Base-by-base conservation (phyloP, 92 coral and sea anemone species). In the Zoanthus sansibaricus region DNA sequence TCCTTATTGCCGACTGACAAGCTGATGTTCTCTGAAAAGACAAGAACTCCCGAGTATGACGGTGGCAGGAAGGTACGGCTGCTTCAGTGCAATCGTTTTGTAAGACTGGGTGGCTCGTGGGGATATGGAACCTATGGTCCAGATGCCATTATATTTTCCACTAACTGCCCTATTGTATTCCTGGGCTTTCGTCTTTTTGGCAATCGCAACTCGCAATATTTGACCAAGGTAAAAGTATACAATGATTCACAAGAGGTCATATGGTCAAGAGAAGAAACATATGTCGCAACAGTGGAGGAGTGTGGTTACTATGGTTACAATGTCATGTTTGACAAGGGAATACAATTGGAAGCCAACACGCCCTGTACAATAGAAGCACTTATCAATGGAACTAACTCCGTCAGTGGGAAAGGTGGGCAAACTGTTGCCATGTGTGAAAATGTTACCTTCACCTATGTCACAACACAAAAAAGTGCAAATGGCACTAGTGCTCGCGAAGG, bases 111-210 rank as follows among this genome's bases (percentile, higher is more conserved):
- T 12, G 84, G 84, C 6, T 79, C 84, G 17, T 79, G 84, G 84
- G 84, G 84, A 3, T 79, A 79, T 42, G 84, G 84, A 0, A 79
- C 84, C 11, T 79, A 79, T 64, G 84, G 84, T 20, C 84, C 84
- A 17, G 84, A 79, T 44, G 84, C 84, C 42, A 79, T 79, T 8
- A 79, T 79, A 44, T 79, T 79, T 73, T 79, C 84, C 17, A 79
- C 84, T 10, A 79, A 79, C 51, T 45, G 73, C 1, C 73, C 84
- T 5, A 64, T 79, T 79, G 84, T 79, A 12, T 79, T 79, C 84
- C 45, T 72, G 84, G 84, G 84, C 15, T 79, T 79, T 73, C 84
- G 84, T 21, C 84, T 79, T 48, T 79, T 79, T n/a, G 84, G 84
- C 32, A 79, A 79, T 55, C 74, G 64, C 13, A 46, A 64, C 45